phyloP scores from a whole-genome alignment of 2,113 vertebrate species.

The Pantherophis guttatus region DNA sequence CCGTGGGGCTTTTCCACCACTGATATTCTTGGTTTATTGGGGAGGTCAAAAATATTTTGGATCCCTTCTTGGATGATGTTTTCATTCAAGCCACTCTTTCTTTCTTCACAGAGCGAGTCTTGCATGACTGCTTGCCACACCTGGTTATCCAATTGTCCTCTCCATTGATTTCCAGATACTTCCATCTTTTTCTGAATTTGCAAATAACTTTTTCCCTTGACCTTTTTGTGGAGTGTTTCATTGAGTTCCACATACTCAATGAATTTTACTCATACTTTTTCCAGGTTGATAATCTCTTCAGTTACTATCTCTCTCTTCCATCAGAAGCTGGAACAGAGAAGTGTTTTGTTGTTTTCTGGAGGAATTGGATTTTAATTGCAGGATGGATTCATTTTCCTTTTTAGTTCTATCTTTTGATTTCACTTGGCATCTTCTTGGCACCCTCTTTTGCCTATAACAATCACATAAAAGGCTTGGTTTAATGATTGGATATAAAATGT shows the following conservation, averaged over 20 bases:
- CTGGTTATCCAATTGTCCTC: not conserved
- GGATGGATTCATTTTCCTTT: not conserved
- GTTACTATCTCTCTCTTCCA: not conserved
- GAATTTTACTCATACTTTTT: not conserved
- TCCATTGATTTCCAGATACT: not conserved
- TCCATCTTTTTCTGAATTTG: not conserved
- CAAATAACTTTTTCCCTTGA: not conserved
- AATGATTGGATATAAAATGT: not conserved
- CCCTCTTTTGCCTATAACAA: not conserved
- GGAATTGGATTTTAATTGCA: not conserved
- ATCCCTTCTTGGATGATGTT: not conserved
- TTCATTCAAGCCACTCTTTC: not conserved
- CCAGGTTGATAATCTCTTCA: not conserved
- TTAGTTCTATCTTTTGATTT: not conserved
- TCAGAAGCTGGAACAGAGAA: not conserved
- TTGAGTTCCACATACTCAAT: not conserved
- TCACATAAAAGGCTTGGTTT: not conserved
- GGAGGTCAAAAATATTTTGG: not conserved
- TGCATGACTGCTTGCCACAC: not conserved
- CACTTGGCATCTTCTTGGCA: not conserved
- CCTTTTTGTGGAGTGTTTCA: not conserved
- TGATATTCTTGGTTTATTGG: not conserved
- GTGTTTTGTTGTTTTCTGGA: not conserved
- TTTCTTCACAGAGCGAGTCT: not conserved
- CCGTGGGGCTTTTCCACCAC: not conserved